These are phyloP conservation scores for Ceratina calcarata DNA, from an alignment of 1,140 invertebrate genomes.

Conservation along the genomic window DNA sequence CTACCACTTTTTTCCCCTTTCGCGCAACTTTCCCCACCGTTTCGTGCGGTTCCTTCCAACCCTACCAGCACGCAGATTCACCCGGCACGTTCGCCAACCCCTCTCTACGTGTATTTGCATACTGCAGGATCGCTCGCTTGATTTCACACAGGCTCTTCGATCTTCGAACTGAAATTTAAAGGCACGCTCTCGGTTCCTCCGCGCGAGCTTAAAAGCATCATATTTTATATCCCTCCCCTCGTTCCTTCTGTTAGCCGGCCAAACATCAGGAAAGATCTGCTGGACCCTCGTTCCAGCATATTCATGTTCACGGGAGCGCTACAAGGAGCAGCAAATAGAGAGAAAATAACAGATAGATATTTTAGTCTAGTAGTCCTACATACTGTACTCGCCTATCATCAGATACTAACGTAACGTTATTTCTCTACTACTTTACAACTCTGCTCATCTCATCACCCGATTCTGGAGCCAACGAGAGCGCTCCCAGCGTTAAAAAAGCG, in stretches of 20 bases:
- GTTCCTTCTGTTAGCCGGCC: constrained; percentile 48
- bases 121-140: constrained; percentile 68
- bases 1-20: constrained; percentile 4
- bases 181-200: constrained; percentile 49
- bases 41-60: neutral
- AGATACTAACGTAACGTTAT: too few relatives aligned
- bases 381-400: too few relatives aligned
- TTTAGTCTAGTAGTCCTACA: too few relatives aligned
- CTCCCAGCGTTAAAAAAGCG: too few relatives aligned
- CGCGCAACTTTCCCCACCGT: constrained; percentile 1
- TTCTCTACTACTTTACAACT: too few relatives aligned
- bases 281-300: constrained; percentile 1
- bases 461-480: too few relatives aligned
- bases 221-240: constrained; percentile 70
- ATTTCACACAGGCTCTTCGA: constrained; percentile 72
- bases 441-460: too few relatives aligned
- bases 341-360: too few relatives aligned
- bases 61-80: constrained; percentile 35
- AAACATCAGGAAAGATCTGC: constrained; percentile 50
- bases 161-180: constrained; percentile 75
- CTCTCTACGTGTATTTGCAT: constrained; percentile 69
- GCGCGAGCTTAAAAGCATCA: constrained; percentile 73
- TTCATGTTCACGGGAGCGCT: too few relatives aligned
- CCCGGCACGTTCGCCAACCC: constrained; percentile 35
- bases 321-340: too few relatives aligned